Percentiles rank a stretch among this genome's conserved stretches.
Evolutionary conservation across 2,797 vertebrate species (phyloP).

Genomic region (Gadopsis bispinosus): DNA sequence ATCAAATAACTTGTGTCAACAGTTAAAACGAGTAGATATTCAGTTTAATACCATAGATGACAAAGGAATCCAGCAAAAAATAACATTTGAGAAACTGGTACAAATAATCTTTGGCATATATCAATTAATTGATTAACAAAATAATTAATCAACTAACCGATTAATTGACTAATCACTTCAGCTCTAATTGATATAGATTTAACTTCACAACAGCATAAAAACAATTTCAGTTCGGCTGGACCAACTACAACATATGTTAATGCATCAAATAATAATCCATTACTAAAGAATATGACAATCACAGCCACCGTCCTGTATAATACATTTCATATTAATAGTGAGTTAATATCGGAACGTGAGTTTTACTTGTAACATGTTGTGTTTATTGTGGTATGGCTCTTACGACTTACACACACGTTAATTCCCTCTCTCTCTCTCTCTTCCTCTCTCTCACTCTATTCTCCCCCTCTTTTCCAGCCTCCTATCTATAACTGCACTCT

Average conservation of each 20-base stretch:
- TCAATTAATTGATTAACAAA: not conserved
- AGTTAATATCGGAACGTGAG: not conserved
- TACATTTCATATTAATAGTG: not conserved
- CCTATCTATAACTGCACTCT: constrained; percentile 15
- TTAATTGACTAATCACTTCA: not conserved
- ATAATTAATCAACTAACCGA: not conserved
- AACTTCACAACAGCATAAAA: not conserved
- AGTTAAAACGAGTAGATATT: not conserved
- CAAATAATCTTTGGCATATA: not conserved
- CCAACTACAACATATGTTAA: too few species aligned
- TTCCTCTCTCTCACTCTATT: not conserved
- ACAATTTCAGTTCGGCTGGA: not conserved
- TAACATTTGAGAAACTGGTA: not conserved
- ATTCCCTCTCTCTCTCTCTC: not conserved
- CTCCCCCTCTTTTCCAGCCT: not conserved
- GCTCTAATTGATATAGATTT: not conserved
- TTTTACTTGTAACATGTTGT: not conserved
- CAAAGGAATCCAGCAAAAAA: not conserved
- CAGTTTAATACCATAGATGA: not conserved
- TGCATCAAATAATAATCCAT: too few species aligned
- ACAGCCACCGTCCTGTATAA: too few species aligned
- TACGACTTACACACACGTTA: constrained; percentile 10
- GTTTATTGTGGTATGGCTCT: not conserved
- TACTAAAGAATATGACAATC: too few species aligned
- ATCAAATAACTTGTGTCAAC: not conserved